Conservation (phyloP, 2,888 invertebrate genomes). For the Pharmacophagus antenor region DNA sequence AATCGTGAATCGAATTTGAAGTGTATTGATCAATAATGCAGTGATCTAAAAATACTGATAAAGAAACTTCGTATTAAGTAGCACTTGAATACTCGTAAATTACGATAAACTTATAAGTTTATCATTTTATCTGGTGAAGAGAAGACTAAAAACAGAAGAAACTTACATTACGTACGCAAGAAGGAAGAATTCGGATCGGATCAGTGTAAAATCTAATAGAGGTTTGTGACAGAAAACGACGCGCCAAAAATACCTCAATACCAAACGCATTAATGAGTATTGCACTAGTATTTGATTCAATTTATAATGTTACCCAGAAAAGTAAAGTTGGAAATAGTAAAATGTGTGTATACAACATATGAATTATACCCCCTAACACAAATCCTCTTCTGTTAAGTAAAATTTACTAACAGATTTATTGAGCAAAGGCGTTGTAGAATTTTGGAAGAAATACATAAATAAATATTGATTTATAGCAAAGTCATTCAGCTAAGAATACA, state of each 20-base stretch:
- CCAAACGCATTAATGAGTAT: no score
- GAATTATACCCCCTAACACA: background rate
- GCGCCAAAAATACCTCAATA: no score
- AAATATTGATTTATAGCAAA: background rate
- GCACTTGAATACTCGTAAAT: background rate
- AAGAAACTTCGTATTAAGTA: background rate
- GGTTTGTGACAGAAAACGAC: no score
- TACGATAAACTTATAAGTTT: background rate
- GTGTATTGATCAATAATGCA: background rate
- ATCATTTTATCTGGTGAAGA: background rate
- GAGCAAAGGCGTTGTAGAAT: background rate
- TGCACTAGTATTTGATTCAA: background rate
- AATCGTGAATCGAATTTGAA: background rate
- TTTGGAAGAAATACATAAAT: background rate
- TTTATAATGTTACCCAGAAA: background rate
- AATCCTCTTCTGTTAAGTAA: background rate
- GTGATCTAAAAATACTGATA: background rate
- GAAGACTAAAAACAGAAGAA: background rate
- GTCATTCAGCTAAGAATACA: background rate
- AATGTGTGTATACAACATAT: background rate
- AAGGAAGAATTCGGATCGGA: background rate
- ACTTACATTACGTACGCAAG: background rate
- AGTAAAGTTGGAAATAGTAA: background rate
- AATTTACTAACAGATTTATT: background rate
- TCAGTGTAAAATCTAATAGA: background rate